Evolutionary conservation across 2,797 vertebrate genomes (phyloP).

Genomic region (Onychomys torridus): DNA sequence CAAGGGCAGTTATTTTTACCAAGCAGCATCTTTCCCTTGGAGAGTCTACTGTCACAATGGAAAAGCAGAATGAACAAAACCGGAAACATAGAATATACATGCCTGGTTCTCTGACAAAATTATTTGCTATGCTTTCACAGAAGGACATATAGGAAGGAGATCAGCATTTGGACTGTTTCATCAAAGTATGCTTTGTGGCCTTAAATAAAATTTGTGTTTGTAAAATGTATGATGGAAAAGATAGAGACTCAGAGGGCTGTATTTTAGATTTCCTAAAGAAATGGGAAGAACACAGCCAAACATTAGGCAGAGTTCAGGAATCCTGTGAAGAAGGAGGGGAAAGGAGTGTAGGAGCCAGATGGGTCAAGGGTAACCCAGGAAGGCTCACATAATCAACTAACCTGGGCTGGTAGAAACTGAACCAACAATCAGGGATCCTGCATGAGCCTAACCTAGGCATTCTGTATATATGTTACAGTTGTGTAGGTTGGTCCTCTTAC

Average conservation of each 20-base stretch:
- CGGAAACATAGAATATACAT: not conserved
- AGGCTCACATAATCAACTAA: too few species aligned
- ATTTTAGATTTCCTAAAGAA: not conserved
- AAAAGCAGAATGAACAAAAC: not conserved
- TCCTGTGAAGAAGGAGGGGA: too few species aligned
- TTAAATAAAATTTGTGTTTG: slow-evolving; percentile 8
- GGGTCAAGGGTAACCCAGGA: too few species aligned
- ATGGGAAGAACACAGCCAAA: too few species aligned
- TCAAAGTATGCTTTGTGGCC: not conserved
- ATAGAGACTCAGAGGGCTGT: not conserved
- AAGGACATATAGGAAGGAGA: slow-evolving; percentile 18
- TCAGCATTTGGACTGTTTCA: not conserved
- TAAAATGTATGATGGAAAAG: not conserved
- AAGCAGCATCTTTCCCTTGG: not conserved
- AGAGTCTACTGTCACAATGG: not conserved
- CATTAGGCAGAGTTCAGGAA: too few species aligned
- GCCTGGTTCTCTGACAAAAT: slow-evolving; percentile 12
- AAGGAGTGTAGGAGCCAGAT: too few species aligned
- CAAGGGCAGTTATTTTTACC: slow-evolving; percentile 9
- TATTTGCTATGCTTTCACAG: not conserved
- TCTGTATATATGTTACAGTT: too few species aligned
- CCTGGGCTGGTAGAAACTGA: too few species aligned
- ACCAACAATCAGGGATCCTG: too few species aligned
- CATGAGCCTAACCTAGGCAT: too few species aligned
- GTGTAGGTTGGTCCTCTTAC: too few species aligned